Conservation (phyloP, 1,140 invertebrate species). For the Trachelipus rathkii region DNA sequence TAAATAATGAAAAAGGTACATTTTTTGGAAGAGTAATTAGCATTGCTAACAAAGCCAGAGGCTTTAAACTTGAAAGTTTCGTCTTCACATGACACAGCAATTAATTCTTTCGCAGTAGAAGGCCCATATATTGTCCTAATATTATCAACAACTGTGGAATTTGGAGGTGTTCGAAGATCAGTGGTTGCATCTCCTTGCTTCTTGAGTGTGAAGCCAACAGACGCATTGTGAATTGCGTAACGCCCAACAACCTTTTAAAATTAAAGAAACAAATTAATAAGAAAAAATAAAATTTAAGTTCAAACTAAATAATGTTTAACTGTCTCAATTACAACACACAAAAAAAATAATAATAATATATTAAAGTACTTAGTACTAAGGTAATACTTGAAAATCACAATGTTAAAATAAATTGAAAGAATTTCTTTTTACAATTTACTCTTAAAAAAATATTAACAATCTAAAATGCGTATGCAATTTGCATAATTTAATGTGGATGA, state of each 20-base stretch:
- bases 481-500: too few species aligned
- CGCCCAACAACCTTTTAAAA: conserved; percentile 53
- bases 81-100: conserved; percentile 65
- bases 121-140: conserved; percentile 70
- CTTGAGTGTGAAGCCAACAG: conserved; percentile 78
- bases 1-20: conserved; percentile 82
- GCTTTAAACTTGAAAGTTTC: conserved; percentile 65
- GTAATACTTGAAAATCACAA: too few species aligned
- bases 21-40: conserved; percentile 85
- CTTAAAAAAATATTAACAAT: too few species aligned
- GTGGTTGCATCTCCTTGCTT: conserved; percentile 70
- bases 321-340: too few species aligned
- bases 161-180: conserved; percentile 69
- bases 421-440: too few species aligned
- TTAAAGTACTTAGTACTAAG: too few species aligned
- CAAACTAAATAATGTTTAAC: too few species aligned
- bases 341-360: too few species aligned
- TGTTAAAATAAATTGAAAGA: too few species aligned
- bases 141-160: conserved; percentile 72
- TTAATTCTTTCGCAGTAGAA: conserved; percentile 56
- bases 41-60: conserved; percentile 75
- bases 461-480: too few species aligned
- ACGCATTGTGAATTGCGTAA: conserved; percentile 82
- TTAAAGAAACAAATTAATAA: conserved; percentile 36
- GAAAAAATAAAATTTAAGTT: conserved; percentile 61